Evolutionary conservation across 2,888 invertebrate species (phyloP).

Genomic region (Andrena minutula): DNA sequence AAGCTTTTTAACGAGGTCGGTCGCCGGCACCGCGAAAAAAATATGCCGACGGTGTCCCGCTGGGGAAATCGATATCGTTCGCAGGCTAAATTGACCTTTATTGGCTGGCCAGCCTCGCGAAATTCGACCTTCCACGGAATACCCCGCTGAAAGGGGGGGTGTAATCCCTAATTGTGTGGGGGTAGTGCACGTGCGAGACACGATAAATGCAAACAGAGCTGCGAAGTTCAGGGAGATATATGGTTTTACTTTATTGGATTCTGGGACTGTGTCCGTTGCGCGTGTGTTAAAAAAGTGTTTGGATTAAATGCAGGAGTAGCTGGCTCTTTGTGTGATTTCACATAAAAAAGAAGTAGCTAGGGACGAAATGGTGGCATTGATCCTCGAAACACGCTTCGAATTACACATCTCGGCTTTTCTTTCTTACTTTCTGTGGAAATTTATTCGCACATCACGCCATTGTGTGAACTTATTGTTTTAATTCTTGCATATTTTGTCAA

Average conservation of each 20-base stretch:
- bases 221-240: background rate
- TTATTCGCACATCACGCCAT: too few relatives aligned
- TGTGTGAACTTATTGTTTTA: too few relatives aligned
- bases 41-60: conserved; percentile 48
- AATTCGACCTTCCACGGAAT: conserved; percentile 18
- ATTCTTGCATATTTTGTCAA: too few relatives aligned
- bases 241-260: background rate
- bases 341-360: too few relatives aligned
- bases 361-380: too few relatives aligned
- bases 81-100: conserved; percentile 51
- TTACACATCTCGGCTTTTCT: too few relatives aligned
- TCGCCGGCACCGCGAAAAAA: conserved; percentile 47
- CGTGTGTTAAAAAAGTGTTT: too few relatives aligned
- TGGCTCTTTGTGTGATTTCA: too few relatives aligned
- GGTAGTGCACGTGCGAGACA: background rate
- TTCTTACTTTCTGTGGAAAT: too few relatives aligned
- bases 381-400: too few relatives aligned
- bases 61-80: conserved; percentile 57
- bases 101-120: conserved; percentile 30
- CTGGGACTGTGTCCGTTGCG: background rate
- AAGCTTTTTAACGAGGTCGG: conserved; percentile 74
- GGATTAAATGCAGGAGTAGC: too few relatives aligned
- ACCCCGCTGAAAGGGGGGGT: background rate
- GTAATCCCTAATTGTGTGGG: conserved; percentile 5
- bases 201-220: background rate